These are phyloP conservation scores for Drosophila putrida DNA, from an alignment of 2,888 invertebrate species.

Conservation along the genomic window DNA sequence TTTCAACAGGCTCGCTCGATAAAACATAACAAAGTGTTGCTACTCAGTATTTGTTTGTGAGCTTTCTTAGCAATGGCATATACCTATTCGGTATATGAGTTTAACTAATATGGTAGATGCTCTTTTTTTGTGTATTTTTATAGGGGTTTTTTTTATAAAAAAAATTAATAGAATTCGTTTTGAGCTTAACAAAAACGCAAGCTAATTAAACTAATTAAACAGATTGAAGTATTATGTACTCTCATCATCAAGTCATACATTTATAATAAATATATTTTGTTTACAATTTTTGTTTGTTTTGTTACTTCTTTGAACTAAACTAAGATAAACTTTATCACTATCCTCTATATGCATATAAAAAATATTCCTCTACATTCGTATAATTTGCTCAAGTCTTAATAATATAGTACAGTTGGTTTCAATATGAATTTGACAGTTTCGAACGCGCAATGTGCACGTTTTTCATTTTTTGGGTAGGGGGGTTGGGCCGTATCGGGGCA, in stretches of 20 bases:
- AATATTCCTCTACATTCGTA: constrained; percentile 79
- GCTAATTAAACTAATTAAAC: constrained; percentile 76
- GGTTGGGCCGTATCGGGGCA: constrained; percentile 12
- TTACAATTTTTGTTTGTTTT: constrained; percentile 43
- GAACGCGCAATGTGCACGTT: constrained; percentile 75
- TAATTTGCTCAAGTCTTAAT: constrained; percentile 81
- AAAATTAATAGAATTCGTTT: constrained; percentile 73
- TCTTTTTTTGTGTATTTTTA: constrained; percentile 46
- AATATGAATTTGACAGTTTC: constrained; percentile 76
- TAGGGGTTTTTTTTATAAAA: constrained; percentile 67
- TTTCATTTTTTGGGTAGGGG: constrained; percentile 8
- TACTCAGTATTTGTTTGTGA: constrained; percentile 27
- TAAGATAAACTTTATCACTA: constrained; percentile 60
- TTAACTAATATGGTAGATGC: constrained; percentile 78
- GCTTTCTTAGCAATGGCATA: constrained; percentile 47
- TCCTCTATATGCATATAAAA: constrained; percentile 68
- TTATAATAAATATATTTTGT: constrained; percentile 73
- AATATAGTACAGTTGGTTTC: constrained; percentile 82
- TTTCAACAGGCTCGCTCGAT: constrained; percentile 66
- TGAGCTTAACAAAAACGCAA: constrained; percentile 86
- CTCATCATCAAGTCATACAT: constrained; percentile 36
- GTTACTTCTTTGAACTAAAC: constrained; percentile 47
- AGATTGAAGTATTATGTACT: constrained; percentile 57
- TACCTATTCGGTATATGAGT: constrained; percentile 49
- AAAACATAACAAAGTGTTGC: constrained; percentile 46